phyloP scores from a whole-genome alignment of 2,113 vertebrate genomes.

The Acrocephalus kingi region DNA sequence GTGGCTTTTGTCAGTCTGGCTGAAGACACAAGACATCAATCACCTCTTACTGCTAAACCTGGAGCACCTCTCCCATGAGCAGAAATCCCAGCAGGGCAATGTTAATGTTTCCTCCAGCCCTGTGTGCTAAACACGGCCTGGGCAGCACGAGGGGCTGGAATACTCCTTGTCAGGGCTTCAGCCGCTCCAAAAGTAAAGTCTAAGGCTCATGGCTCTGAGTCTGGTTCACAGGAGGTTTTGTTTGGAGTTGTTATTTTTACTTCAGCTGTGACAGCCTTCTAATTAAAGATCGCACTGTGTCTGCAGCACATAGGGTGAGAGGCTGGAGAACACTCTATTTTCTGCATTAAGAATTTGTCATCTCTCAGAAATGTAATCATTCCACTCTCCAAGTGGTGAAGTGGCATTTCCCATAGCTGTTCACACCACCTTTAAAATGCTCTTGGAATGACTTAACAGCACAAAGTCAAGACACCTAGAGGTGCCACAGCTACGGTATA shows the following conservation, averaged over 20 bases:
- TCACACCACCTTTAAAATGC: background rate
- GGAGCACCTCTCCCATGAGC: fast-evolving
- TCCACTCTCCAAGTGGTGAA: background rate
- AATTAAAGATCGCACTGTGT: background rate
- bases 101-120: background rate
- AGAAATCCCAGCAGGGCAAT: background rate
- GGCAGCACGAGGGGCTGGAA: background rate
- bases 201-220: background rate
- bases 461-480: background rate
- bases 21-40: background rate
- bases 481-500: background rate
- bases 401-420: background rate
- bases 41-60: background rate
- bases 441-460: background rate
- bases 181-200: background rate
- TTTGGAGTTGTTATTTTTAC: conserved; percentile 13
- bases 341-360: background rate
- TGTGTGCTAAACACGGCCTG: fast-evolving
- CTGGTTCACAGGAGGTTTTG: background rate
- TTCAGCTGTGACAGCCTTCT: background rate
- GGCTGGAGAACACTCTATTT: background rate
- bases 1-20: background rate
- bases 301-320: background rate
- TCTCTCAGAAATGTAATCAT: background rate
- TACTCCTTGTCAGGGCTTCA: background rate